phyloP scores from a whole-genome alignment of 2,797 vertebrate genomes.

The Alectoris magna region DNA sequence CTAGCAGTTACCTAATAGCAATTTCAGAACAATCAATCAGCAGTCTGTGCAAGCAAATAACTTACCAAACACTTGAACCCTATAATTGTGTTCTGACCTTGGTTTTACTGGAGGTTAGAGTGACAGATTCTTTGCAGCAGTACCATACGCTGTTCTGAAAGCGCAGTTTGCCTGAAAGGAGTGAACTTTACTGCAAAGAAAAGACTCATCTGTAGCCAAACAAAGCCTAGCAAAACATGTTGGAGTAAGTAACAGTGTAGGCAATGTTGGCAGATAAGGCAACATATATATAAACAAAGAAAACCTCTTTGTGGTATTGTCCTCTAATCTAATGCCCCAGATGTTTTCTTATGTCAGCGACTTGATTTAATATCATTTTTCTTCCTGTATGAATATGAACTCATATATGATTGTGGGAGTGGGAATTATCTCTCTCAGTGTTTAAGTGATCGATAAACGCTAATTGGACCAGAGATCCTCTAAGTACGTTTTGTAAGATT shows the following conservation, averaged over 20 bases:
- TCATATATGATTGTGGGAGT: not conserved
- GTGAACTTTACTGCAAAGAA: constrained; percentile 14
- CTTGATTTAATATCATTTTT: not conserved
- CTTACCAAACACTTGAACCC: constrained; percentile 66
- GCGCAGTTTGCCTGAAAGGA: constrained; percentile 27
- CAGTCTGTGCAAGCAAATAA: constrained; percentile 55
- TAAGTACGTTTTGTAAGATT: not conserved
- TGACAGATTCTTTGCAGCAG: constrained; percentile 40
- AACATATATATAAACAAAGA: not conserved
- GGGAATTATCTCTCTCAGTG: not conserved
- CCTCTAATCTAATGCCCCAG: not conserved
- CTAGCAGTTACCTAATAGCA: constrained; percentile 46
- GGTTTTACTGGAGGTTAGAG: constrained; percentile 39
- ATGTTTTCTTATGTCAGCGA: not conserved
- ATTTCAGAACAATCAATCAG: constrained; percentile 59
- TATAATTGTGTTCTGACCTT: constrained; percentile 70
- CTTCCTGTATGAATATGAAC: not conserved
- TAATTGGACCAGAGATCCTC: not conserved
- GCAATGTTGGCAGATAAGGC: not conserved
- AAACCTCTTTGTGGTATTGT: not conserved
- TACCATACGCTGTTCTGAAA: constrained; percentile 8
- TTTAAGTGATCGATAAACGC: not conserved
- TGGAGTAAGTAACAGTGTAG: not conserved
- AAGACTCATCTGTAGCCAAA: not conserved
- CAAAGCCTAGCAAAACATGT: not conserved